Conservation (phyloP, 2,888 invertebrate genomes). For the Nomada lathburiana region DNA sequence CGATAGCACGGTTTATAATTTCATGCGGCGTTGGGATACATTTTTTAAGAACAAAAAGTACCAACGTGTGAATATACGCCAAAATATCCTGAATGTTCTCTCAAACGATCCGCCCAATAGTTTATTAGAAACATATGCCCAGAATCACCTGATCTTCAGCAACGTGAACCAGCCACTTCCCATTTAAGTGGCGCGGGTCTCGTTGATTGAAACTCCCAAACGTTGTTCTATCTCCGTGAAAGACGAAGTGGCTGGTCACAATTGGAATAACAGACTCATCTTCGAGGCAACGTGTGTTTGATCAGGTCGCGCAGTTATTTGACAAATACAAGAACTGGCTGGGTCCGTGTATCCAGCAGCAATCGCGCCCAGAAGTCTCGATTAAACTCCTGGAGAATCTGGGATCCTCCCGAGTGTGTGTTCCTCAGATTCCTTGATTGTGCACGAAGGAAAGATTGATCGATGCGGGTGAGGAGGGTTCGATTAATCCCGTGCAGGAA, state of each 20-base stretch:
- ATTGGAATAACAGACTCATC: constrained; percentile 51
- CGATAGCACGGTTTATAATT: too few relatives aligned
- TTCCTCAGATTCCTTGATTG: background rate
- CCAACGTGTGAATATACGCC: too few relatives aligned
- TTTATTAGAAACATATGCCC: too few relatives aligned
- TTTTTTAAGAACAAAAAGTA: too few relatives aligned
- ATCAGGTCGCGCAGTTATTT: constrained; percentile 54
- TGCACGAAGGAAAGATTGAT: background rate
- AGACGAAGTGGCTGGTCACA: constrained; percentile 55
- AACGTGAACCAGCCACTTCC: too few relatives aligned
- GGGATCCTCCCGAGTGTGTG: background rate
- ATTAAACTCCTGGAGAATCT: constrained; percentile 35
- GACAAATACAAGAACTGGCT: constrained; percentile 47
- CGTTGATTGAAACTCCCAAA: background rate
- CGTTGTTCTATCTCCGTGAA: background rate
- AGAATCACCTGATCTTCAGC: too few relatives aligned
- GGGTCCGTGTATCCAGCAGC: constrained; percentile 25
- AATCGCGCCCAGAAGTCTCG: background rate
- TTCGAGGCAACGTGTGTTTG: constrained; percentile 52
- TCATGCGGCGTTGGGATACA: too few relatives aligned
- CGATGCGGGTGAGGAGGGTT: background rate
- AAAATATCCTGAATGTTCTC: too few relatives aligned
- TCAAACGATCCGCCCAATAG: too few relatives aligned
- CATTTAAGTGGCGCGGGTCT: too few relatives aligned
- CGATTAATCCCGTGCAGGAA: constrained; percentile 7